Evolutionary conservation across 2,888 invertebrate genomes (phyloP), one percentile per base, ranked within the genome.

Genomic region (Odiellus spinosus): DNA sequence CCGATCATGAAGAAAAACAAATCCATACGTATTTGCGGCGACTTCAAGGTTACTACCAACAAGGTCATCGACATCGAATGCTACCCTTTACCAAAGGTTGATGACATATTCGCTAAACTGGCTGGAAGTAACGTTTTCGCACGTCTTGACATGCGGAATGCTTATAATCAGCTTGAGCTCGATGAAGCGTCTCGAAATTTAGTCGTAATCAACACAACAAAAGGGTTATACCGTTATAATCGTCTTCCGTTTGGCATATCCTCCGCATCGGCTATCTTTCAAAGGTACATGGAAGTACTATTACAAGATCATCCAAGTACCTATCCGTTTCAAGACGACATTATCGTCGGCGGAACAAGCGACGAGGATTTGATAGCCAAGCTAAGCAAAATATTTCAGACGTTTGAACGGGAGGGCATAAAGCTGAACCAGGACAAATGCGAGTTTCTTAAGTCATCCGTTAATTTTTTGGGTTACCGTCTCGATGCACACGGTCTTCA

Each of bases 381-480:
- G 8, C 8, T 26, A 8, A 8, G 8, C 4, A 4, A 26, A 26
- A 4, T 26, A 26, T 26, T 26, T 8, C 5, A 26, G 8, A 26
- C 26, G 8, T 26, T 26, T 26, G 26, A 4, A 4, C 4, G 8
- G 26, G 26, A 4, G 4, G 26, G 26, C 5, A 6, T 26, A 8
- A 26, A 26, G 8, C 26, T 26, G 8, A 26, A 26, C 8, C 26
- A 8, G 4, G 26, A 26, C 5, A 26, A 26, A 26, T 26, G 26
- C 26, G 5, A 8, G 5, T 26, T 26, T 8, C 26, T 26, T 8
- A 8, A 59, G 56, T 43, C 36, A 54, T 40, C 47, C 33, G 53
- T 60, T 6, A 48, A 50, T 8, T 59, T 58, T 48, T 41, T 60
- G 8, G 59, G 59, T 5, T 54, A 58, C 44, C 20, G 44, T 12